These are phyloP conservation scores for Hypothenemus hampei DNA, from an alignment of 1,140 invertebrate species.

Conservation along the genomic window DNA sequence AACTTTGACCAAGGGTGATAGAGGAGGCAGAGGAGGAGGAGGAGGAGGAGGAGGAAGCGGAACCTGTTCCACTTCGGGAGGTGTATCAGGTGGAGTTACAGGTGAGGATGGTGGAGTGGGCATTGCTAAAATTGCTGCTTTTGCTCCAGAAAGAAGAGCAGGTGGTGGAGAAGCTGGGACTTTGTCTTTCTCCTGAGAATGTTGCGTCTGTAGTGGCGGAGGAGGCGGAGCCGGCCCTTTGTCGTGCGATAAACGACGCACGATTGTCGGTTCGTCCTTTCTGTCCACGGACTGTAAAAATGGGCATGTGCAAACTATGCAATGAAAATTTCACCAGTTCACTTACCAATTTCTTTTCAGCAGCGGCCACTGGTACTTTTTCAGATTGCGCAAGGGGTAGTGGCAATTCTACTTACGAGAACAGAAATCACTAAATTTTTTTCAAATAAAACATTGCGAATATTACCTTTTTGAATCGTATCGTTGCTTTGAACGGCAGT, in stretches of 20 bases:
- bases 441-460: not conserved
- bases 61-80: constrained; percentile 18
- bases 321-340: not conserved
- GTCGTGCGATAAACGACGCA: constrained; percentile 47
- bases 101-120: constrained; percentile 51
- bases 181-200: constrained; percentile 49
- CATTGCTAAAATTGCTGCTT: constrained; percentile 40
- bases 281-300: constrained; percentile 36
- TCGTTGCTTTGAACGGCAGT: constrained; percentile 74
- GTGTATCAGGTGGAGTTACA: constrained; percentile 39
- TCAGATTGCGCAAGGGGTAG: constrained; percentile 7
- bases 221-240: constrained; percentile 60
- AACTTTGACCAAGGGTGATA: too few relatives aligned
- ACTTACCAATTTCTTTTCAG: constrained; percentile 52
- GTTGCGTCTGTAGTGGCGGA: constrained; percentile 38
- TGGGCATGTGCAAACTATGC: not conserved
- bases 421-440: not conserved
- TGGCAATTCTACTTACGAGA: constrained; percentile 9
- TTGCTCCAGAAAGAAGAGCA: constrained; percentile 46
- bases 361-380: constrained; percentile 40
- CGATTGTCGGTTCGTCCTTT: constrained; percentile 49
- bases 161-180: constrained; percentile 50
- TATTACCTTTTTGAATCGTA: constrained; percentile 64
- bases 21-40: too few relatives aligned
- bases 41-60: too few relatives aligned